phyloP scores from a whole-genome alignment of 2,888 invertebrate genomes.

The Tetheella fluctuosa region DNA sequence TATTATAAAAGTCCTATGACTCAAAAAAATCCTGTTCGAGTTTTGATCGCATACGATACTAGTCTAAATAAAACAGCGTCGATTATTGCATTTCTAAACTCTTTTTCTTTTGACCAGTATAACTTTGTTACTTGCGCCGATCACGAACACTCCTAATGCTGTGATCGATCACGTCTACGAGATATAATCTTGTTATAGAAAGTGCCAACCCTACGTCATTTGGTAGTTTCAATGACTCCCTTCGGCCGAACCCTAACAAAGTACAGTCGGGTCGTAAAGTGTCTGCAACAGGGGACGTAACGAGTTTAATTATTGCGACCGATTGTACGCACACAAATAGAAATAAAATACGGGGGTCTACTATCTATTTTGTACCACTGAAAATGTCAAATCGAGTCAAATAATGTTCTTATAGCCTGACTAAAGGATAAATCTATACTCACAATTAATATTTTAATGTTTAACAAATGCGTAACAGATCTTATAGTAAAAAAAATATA shows the following conservation, averaged over 20 bases:
- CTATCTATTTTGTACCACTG: not conserved
- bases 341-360: not conserved
- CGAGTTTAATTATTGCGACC: constrained; percentile 50
- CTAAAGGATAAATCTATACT: no score
- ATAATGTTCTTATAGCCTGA: no score
- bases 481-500: no score
- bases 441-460: no score
- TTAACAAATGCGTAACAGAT: no score
- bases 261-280: constrained; percentile 41
- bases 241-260: constrained; percentile 11
- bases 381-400: no score
- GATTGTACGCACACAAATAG: constrained; percentile 28
- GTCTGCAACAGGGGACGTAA: constrained; percentile 39
- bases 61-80: no score
- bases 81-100: no score
- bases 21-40: no score
- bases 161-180: not conserved
- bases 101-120: not conserved
- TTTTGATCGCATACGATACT: no score
- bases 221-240: constrained; percentile 15
- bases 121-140: not conserved
- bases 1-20: no score
- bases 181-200: constrained; percentile 7
- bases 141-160: not conserved
- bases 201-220: constrained; percentile 1